Evolutionary conservation across 2,113 vertebrate genomes (phyloP), one percentile per base, ranked within the genome.

Genomic region (Hyperopisus bebe): DNA sequence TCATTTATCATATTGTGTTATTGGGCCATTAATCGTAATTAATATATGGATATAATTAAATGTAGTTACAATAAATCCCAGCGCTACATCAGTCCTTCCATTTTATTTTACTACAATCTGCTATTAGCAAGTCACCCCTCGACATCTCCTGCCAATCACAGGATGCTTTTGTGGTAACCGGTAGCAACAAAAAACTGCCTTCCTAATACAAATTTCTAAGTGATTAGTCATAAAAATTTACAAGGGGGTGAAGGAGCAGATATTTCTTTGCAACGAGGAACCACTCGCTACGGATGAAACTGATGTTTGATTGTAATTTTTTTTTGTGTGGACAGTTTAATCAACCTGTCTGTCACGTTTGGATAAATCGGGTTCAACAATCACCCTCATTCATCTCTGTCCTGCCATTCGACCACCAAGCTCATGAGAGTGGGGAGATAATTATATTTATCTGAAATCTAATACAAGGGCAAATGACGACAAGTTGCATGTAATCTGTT

Each of bases 391-490:
- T 94, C 92, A 94, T 95, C 94, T 95, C 94, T 6, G 0, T 95
- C 90, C 90, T 94, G 94, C 92, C 93, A 93, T 94, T 96, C 94
- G 93, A 92, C 55, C 89, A 55, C 24, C 89, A 94, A 24, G 92
- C 94, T 95, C 92, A 44, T 50, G 92, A 88, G 83, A 94, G 90
- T 93, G 84, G 85, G 87, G 90, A 85, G 92, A 91, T 96, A 95
- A 96, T 95, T 95, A 93, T 94, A 94, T 95, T 95, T 93, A 92
- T 89, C 90, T 92, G 92, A 93, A 94, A 94, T 92, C 92, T 93
- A 94, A 95, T 92, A 91, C 90, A 90, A 95, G 90, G 90, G 84
- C 91, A 94, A 92, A 93, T 85, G 1, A 0, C 92, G 93, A 92
- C 92, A 93, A 90, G 90, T 86, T 89, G 89, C 89, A 92, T 88